Evolutionary conservation across 1,140 invertebrate genomes (phyloP).

Genomic region (Drosophila serrata): DNA sequence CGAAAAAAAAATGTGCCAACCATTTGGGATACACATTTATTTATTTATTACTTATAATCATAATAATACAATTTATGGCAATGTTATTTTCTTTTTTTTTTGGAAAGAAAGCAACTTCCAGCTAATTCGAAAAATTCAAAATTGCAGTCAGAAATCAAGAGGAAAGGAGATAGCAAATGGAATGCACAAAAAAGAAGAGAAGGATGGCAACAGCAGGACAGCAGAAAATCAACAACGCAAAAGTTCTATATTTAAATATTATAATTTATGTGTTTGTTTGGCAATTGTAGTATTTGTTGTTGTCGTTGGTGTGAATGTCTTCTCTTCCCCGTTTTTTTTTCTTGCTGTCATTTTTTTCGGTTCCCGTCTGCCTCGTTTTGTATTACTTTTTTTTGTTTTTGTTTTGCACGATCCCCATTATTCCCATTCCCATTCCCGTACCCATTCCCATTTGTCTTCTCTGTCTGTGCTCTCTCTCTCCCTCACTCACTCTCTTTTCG

Average conservation of each 20-base stretch:
- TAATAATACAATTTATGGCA: conserved; percentile 68
- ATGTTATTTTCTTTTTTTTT: conserved; percentile 16
- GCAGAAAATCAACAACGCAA: conserved; percentile 68
- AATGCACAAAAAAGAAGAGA: conserved; percentile 53
- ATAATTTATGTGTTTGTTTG: conserved; percentile 83
- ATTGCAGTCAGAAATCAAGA: conserved; percentile 13
- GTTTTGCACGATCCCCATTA: conserved; percentile 47
- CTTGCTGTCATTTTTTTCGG: conserved; percentile 12
- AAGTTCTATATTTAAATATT: conserved; percentile 84
- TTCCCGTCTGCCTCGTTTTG: conserved; percentile 12
- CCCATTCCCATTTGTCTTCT: conserved; percentile 7
- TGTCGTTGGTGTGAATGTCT: conserved; percentile 45
- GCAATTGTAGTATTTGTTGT: conserved; percentile 65
- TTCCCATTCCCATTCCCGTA: conserved; percentile 25
- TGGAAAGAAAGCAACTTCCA: conserved; percentile 65
- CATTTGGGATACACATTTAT: conserved; percentile 32
- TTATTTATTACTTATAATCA: conserved; percentile 56
- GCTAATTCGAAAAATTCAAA: conserved; percentile 23
- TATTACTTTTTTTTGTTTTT: background rate
- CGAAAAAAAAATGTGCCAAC: conserved; percentile 4
- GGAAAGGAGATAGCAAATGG: conserved; percentile 37
- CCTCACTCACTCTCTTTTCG: conserved; percentile 15
- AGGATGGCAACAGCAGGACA: conserved; percentile 25
- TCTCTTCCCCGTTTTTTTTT: conserved; percentile 33
- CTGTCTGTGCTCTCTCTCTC: background rate